A percentile compares a stretch with the other conserved stretches of the same genome.
Conservation (phyloP, 2,113 vertebrate genomes). For the Tretioscincus oriximinensis region DNA sequence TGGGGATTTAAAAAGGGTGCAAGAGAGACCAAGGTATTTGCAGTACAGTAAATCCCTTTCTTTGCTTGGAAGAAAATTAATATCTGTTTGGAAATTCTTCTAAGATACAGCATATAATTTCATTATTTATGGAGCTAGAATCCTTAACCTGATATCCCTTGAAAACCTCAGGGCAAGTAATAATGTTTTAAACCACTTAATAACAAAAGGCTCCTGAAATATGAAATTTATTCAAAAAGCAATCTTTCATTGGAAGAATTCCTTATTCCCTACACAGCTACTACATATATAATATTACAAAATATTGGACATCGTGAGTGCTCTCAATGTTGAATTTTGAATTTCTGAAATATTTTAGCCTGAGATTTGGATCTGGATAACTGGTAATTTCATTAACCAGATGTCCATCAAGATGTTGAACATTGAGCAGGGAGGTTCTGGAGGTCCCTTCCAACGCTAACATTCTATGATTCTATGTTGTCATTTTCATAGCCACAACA, state of each 20-base stretch:
- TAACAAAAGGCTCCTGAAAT: background rate
- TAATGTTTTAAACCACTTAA: slow-evolving; percentile 16
- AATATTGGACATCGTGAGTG: too few relatives aligned
- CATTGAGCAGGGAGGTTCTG: too few relatives aligned
- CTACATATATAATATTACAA: background rate
- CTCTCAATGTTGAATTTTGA: too few relatives aligned
- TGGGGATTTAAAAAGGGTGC: slow-evolving; percentile 14
- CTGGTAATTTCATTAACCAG: too few relatives aligned
- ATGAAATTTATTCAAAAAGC: background rate
- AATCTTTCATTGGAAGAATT: background rate
- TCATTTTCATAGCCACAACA: too few relatives aligned
- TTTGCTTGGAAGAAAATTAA: slow-evolving; percentile 23
- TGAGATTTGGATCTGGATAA: too few relatives aligned
- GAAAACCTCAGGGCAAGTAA: slow-evolving; percentile 11
- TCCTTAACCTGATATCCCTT: slow-evolving; percentile 6
- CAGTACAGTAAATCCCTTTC: slow-evolving; percentile 27
- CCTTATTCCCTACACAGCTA: background rate
- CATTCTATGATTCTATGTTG: too few relatives aligned
- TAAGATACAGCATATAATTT: slow-evolving; percentile 27
- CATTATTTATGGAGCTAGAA: slow-evolving; percentile 15
- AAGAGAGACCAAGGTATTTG: slow-evolving; percentile 19
- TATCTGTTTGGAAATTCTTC: slow-evolving; percentile 27
- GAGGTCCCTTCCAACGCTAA: too few relatives aligned
- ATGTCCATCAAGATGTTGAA: too few relatives aligned
- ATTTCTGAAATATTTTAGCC: too few relatives aligned